Evolutionary conservation across 2,113 vertebrate genomes (phyloP).

Genomic region (Brachypodius melanocephalos): DNA sequence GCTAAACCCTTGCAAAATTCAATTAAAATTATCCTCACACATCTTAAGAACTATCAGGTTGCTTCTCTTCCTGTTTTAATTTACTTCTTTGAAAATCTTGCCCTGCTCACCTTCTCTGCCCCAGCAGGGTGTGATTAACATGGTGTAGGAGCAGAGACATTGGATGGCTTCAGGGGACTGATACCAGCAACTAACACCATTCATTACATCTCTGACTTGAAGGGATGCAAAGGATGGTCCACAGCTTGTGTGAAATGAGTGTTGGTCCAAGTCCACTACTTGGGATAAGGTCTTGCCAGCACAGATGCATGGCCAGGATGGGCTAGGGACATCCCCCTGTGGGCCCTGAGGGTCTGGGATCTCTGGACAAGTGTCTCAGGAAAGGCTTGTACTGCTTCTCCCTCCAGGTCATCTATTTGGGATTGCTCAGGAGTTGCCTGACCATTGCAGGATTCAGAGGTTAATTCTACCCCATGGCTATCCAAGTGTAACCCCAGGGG

Average conservation of each 20-base stretch:
- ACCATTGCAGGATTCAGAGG: background rate
- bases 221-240: background rate
- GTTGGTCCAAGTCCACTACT: background rate
- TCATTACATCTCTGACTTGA: background rate
- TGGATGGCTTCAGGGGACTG: background rate
- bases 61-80: conserved; percentile 32
- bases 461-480: rapidly evolving
- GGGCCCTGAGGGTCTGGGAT: background rate
- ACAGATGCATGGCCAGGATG: background rate
- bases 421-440: background rate
- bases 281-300: background rate
- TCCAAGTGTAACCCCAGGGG: background rate
- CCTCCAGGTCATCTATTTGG: background rate
- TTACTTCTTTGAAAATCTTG: background rate
- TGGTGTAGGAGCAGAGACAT: background rate
- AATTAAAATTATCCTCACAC: conserved; percentile 57
- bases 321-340: rapidly evolving
- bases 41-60: conserved; percentile 3
- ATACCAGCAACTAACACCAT: background rate
- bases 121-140: background rate
- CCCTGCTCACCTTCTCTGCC: background rate
- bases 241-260: background rate
- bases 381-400: background rate
- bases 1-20: conserved; percentile 31
- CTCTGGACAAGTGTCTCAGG: background rate